phyloP scores from a whole-genome alignment of 2,113 vertebrate genomes.

The Gallinago media region DNA sequence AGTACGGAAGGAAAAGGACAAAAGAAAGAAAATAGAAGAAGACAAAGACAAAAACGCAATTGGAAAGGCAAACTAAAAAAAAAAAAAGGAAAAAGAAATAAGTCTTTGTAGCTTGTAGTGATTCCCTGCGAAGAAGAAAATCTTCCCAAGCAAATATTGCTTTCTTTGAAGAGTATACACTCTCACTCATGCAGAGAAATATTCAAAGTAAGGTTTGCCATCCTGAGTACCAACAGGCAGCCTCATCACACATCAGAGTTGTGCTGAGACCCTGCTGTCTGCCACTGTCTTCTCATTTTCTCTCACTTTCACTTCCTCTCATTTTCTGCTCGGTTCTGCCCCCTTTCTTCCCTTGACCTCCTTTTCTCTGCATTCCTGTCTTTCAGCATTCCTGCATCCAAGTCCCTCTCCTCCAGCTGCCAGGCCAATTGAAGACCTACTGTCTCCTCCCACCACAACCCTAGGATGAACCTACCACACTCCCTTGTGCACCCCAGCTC shows the following conservation, averaged over 20 bases:
- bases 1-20: neutral
- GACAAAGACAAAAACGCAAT: neutral
- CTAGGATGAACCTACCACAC: too few species aligned
- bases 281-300: neutral
- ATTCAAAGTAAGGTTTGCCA: neutral
- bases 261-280: neutral
- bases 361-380: neutral
- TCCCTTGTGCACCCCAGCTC: neutral
- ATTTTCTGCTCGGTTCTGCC: neutral
- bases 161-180: neutral
- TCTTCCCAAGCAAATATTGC: neutral
- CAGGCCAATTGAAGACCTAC: neutral
- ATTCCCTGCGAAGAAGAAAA: neutral
- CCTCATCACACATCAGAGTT: neutral
- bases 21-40: neutral
- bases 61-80: neutral
- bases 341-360: neutral
- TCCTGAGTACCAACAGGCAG: neutral
- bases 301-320: neutral
- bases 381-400: neutral
- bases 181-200: neutral
- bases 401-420: neutral
- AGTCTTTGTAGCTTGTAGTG: neutral
- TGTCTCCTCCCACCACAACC: neutral
- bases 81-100: accelerated